These are phyloP conservation scores for Atherinomorus stipes DNA, from an alignment of 2,113 vertebrate genomes.

Conservation along the genomic window DNA sequence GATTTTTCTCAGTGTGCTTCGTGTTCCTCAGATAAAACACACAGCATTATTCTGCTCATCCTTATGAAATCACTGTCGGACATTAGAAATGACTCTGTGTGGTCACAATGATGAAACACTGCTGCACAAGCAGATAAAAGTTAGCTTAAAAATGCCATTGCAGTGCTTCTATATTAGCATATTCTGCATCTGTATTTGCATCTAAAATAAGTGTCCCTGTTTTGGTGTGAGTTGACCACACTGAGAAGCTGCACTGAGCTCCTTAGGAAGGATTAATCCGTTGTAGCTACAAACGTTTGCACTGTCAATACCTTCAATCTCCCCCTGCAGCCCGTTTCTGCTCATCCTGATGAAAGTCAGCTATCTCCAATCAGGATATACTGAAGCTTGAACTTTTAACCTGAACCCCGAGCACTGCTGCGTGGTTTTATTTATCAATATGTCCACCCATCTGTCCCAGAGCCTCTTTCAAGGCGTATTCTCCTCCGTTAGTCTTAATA, in stretches of 20 bases:
- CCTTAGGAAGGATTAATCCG: slow-evolving; percentile 51
- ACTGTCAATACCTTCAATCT: slow-evolving; percentile 33
- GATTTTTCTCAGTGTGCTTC: not conserved
- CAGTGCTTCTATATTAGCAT: not conserved
- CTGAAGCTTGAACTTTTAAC: not conserved
- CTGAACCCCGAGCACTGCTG: not conserved
- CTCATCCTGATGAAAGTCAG: slow-evolving; percentile 4
- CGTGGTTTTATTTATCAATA: not conserved
- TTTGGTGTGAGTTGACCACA: slow-evolving; percentile 33
- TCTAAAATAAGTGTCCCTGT: slow-evolving; percentile 21
- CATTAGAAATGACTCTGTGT: not conserved
- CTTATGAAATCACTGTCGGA: not conserved
- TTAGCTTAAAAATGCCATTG: not conserved
- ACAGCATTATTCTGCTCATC: not conserved
- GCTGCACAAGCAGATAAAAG: not conserved
- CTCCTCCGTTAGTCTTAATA: slow-evolving; percentile 25
- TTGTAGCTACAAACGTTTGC: slow-evolving; percentile 13
- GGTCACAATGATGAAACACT: too few relatives aligned
- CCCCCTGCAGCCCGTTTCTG: slow-evolving; percentile 29
- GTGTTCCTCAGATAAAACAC: not conserved
- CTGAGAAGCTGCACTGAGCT: slow-evolving; percentile 42
- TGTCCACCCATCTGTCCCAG: not conserved
- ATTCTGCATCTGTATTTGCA: not conserved
- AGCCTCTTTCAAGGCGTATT: not conserved
- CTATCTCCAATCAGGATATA: not conserved